Percentiles rank a stretch among this genome's conserved stretches.
Conservation (phyloP, 2,888 invertebrate genomes). For the Mactromeris polynyma region DNA sequence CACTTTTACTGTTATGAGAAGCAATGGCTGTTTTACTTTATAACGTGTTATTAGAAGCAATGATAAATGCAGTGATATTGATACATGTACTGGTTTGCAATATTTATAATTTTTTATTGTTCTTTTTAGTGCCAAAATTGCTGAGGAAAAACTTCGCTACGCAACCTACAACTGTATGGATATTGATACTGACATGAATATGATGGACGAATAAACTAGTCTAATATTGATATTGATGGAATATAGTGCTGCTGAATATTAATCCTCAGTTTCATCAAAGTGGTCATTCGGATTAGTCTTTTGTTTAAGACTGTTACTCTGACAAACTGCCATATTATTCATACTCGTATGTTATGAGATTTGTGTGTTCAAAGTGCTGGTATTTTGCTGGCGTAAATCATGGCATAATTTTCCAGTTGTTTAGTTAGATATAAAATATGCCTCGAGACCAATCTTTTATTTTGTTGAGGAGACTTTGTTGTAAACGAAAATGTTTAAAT, state of each 20-base stretch:
- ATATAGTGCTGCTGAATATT: not conserved
- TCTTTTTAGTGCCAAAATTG: slow-evolving; percentile 84
- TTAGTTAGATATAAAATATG: not conserved
- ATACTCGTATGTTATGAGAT: not conserved
- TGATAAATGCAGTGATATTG: too few species aligned
- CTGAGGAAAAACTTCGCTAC: slow-evolving; percentile 87
- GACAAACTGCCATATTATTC: not conserved
- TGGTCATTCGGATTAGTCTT: not conserved
- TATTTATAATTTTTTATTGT: not conserved
- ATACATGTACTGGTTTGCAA: too few species aligned
- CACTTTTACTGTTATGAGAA: too few species aligned
- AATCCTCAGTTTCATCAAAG: not conserved
- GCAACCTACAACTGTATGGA: slow-evolving; percentile 87
- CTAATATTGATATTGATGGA: not conserved
- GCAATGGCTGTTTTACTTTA: too few species aligned
- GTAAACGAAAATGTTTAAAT: too few species aligned
- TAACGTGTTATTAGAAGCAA: too few species aligned
- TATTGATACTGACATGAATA: slow-evolving; percentile 86
- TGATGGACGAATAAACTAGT: slow-evolving; percentile 38
- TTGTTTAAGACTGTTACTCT: not conserved
- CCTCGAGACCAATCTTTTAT: not conserved
- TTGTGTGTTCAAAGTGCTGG: not conserved
- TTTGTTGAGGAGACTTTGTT: not conserved
- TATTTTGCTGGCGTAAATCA: not conserved
- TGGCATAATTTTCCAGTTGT: not conserved